A percentile compares a stretch with the other conserved stretches of the same genome.
Evolutionary conservation across 2,888 invertebrate genomes (phyloP).

Genomic region (Lumbricus terrestris): DNA sequence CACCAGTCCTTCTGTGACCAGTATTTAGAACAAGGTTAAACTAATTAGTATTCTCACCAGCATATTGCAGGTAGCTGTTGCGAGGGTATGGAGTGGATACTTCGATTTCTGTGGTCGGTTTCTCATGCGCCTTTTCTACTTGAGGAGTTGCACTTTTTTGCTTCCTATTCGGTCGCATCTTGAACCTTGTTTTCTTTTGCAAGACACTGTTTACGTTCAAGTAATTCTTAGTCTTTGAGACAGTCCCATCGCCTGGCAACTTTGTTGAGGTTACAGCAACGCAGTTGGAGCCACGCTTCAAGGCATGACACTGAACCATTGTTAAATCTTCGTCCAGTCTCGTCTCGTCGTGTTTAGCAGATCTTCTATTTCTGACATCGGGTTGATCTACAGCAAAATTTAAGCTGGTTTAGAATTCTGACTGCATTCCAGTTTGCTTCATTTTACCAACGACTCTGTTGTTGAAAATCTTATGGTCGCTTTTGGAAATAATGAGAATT

Average conservation of each 20-base stretch:
- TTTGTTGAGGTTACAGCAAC: neutral
- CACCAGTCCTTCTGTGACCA: too few relatives aligned
- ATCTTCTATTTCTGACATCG: neutral
- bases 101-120: neutral
- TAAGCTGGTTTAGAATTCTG: neutral
- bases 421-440: too few relatives aligned
- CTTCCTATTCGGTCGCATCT: neutral
- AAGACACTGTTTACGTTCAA: neutral
- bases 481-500: too few relatives aligned
- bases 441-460: too few relatives aligned
- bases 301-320: neutral
- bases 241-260: neutral
- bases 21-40: neutral
- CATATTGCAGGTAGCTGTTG: neutral
- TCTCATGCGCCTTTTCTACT: neutral
- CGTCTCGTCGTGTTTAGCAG: neutral
- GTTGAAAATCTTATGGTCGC: too few relatives aligned
- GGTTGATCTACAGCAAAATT: neutral
- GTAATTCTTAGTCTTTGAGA: neutral
- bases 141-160: neutral
- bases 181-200: neutral
- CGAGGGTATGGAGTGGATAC: neutral
- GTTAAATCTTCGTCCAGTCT: neutral
- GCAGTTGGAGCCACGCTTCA: neutral
- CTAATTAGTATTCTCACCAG: neutral